Percentiles rank a stretch among this genome's conserved stretches.
These are phyloP conservation scores for Perca fluviatilis DNA, from an alignment of 2,113 vertebrate species.

Conservation along the genomic window DNA sequence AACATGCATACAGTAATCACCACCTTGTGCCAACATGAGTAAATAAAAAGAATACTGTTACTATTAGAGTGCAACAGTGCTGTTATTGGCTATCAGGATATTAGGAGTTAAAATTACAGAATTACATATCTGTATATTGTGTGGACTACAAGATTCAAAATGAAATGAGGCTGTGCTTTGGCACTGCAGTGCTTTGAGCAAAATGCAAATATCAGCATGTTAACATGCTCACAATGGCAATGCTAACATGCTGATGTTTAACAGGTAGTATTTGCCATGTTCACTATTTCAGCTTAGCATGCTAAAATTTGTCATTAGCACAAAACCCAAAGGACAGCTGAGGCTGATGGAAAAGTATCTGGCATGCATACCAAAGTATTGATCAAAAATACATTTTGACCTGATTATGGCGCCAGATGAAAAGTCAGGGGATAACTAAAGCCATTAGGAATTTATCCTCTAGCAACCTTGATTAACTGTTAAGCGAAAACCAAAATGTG, in stretches of 20 bases:
- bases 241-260: neutral
- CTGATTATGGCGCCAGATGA: too few relatives aligned
- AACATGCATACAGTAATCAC: too few relatives aligned
- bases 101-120: neutral
- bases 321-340: neutral
- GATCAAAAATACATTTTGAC: neutral
- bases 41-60: too few relatives aligned
- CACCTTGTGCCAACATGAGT: too few relatives aligned
- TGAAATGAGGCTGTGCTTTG: neutral
- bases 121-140: constrained; percentile 2
- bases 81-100: too few relatives aligned
- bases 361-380: neutral
- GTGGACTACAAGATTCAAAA: constrained; percentile 1
- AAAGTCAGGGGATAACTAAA: too few relatives aligned
- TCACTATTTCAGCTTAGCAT: neutral
- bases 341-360: neutral
- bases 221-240: neutral
- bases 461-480: neutral
- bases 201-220: neutral
- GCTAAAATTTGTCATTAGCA: neutral
- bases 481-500: too few relatives aligned
- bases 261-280: neutral
- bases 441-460: neutral
- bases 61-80: too few relatives aligned
- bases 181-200: neutral